Base-by-base conservation (phyloP, 2,888 invertebrate species). In the Diarsia brunnea region DNA sequence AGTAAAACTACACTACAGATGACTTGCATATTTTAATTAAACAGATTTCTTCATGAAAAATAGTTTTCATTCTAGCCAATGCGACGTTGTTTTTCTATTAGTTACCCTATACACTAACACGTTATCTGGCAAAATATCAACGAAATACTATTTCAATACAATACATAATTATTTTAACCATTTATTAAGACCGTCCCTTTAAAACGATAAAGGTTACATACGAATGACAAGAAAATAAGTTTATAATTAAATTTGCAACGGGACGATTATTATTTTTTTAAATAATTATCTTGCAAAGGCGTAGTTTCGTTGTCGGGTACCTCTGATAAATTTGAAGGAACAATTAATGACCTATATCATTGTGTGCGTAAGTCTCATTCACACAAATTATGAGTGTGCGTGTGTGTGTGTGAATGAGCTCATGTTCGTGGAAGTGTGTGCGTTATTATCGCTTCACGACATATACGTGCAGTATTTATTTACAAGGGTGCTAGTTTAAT, bases 161-260 rank as follows among this genome's bases (percentile, higher is more conserved):
- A 12, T 45, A 68, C 64, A 70, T 4, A 78, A 58, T 73, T 19
- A 45, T 58, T 74, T 67, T 65, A 47, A 70, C 45, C 53, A 73
- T 65, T 79, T 79, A 78, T 78, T 76, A 75, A 82, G 43, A 84
- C 76, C 77, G 53, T 73, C 79, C 82, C 81, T 84, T 85, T 86
- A 87, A 73, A 69, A 80, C 67, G 16, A 67, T 79, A 84, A 87
- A 87, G 91, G 92, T 92, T 90, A 89, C 80, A 79, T 84, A 84
- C 73, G 84, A 91, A 91, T 91, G 92, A 92, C 93, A 93, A 91
- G 89, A 91, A 91, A 92, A 92, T 92, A 89, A 92, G 90, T 83
- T 89, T 81, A 88, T 90, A 92, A 93, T 93, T 93, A 92, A 91
- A 91, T 92, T 90, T 90, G 78, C 82, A 78, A 83, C 78, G 70